These are phyloP conservation scores for Caiman crocodilus DNA, from an alignment of 2,797 vertebrate genomes.

Conservation along the genomic window DNA sequence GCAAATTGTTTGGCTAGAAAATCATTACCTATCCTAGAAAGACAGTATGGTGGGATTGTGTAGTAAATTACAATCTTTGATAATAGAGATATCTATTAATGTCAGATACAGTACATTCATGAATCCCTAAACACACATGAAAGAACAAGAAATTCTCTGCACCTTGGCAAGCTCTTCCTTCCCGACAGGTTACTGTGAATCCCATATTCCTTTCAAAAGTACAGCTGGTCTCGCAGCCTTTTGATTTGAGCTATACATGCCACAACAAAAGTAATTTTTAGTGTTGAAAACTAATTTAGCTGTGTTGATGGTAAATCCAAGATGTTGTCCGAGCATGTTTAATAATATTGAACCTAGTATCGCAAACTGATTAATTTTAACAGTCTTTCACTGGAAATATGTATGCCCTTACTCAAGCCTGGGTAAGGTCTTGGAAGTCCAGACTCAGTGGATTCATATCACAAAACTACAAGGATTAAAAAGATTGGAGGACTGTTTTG, in stretches of 20 bases:
- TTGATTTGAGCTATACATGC: background rate
- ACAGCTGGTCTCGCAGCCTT: background rate
- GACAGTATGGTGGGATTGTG: background rate
- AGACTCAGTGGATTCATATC: background rate
- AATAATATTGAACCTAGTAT: conserved; percentile 5
- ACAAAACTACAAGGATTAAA: background rate
- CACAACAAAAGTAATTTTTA: background rate
- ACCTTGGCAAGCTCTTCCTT: background rate
- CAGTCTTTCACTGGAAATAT: background rate
- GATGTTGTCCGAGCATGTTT: background rate
- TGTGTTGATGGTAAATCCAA: background rate
- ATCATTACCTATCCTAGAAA: background rate
- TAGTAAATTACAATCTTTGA: background rate
- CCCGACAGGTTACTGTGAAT: background rate
- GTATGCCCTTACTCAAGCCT: too few relatives aligned
- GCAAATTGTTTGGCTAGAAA: conserved; percentile 4
- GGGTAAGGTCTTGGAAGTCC: background rate
- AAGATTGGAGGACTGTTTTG: background rate
- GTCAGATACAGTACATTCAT: background rate
- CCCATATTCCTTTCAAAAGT: background rate
- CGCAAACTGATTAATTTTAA: background rate
- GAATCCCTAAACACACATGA: background rate
- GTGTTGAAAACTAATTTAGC: background rate
- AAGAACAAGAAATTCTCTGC: background rate
- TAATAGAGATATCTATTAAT: background rate